Evolutionary conservation across 2,113 vertebrate genomes (phyloP).

Genomic region (Genyomyrus donnyi): DNA sequence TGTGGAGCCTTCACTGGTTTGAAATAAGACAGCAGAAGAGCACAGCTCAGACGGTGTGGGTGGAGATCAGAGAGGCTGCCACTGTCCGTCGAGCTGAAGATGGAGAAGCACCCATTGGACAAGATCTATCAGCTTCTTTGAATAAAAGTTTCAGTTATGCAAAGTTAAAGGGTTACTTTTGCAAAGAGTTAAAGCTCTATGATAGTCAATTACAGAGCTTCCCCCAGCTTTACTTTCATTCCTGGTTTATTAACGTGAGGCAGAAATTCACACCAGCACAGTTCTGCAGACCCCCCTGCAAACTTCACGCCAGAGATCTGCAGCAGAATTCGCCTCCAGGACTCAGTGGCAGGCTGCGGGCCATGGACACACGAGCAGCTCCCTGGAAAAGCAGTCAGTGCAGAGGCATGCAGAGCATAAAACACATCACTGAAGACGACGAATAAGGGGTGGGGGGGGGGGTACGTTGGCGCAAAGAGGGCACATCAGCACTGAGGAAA

Average conservation of each 20-base stretch:
- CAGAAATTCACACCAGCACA: neutral
- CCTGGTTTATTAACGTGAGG: neutral
- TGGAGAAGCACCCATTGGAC: neutral
- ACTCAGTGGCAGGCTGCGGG: neutral
- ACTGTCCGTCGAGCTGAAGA: neutral
- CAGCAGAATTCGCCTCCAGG: neutral
- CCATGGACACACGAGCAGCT: neutral
- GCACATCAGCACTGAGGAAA: neutral
- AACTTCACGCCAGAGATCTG: neutral
- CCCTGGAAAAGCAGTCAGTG: neutral
- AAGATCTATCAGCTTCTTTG: neutral
- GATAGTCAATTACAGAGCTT: neutral
- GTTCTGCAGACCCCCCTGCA: neutral
- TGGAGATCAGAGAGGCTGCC: neutral
- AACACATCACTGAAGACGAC: neutral
- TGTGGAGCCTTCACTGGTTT: neutral
- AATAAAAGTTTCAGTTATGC: neutral
- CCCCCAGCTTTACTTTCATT: neutral
- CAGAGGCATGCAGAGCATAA: neutral
- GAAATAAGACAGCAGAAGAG: neutral
- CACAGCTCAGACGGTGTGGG: neutral
- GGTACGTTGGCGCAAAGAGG: neutral
- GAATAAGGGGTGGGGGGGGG: neutral
- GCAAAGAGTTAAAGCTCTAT: neutral
- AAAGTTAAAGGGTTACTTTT: neutral